Evolutionary conservation across 2,797 vertebrate species (phyloP).

Genomic region (Craterocephalus amniculus): DNA sequence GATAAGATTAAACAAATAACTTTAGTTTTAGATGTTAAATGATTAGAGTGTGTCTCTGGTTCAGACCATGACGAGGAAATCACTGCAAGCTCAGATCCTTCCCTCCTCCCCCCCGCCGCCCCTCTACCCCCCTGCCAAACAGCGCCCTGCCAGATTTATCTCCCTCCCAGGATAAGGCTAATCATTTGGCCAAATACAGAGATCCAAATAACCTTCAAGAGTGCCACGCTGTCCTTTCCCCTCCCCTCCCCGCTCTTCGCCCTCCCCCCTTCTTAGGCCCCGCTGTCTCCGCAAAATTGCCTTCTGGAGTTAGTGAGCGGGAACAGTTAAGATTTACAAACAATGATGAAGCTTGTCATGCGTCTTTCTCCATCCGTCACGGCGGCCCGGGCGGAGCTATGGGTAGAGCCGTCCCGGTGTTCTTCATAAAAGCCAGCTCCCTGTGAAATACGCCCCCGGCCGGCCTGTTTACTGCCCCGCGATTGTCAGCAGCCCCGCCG

Average conservation of each 20-base stretch:
- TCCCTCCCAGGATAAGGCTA: constrained; percentile 72
- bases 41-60: background rate
- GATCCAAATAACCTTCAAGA: constrained; percentile 99
- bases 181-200: constrained; percentile 92
- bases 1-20: no score
- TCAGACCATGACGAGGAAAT: constrained; percentile 17
- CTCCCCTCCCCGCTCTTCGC: constrained; percentile 38
- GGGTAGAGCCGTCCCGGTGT: constrained; percentile 94
- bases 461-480: constrained; percentile 97
- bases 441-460: constrained; percentile 99
- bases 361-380: constrained; percentile 99
- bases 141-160: constrained; percentile 77
- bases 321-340: constrained; percentile 99
- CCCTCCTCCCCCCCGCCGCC: constrained; percentile 26
- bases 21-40: no score
- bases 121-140: constrained; percentile 53
- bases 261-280: constrained; percentile 77
- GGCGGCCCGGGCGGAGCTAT: constrained; percentile 87
- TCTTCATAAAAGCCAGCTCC: constrained; percentile 99
- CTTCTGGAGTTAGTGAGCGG: constrained; percentile 99
- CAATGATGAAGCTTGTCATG: constrained; percentile 99
- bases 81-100: constrained; percentile 26
- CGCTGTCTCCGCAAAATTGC: constrained; percentile 99
- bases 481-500: constrained; percentile 95
- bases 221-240: constrained; percentile 94